phyloP scores from a whole-genome alignment of 2,797 vertebrate genomes.

The Gambelia wislizenii region DNA sequence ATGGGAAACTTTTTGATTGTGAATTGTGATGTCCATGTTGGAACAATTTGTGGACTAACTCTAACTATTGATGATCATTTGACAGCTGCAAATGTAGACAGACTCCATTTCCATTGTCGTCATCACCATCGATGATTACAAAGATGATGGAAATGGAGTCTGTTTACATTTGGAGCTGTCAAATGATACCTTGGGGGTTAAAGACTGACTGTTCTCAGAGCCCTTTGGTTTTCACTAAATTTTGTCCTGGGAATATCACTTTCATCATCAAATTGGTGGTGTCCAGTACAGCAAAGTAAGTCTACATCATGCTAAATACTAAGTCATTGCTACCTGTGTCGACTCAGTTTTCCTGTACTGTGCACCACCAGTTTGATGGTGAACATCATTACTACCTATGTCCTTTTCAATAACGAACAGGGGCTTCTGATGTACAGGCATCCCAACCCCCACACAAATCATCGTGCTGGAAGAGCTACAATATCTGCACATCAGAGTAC shows the following conservation, averaged over 20 bases:
- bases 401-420: background rate
- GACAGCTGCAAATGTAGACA: too few relatives aligned
- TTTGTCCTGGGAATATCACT: background rate
- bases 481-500: background rate
- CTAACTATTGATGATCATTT: too few relatives aligned
- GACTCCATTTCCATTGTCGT: too few relatives aligned
- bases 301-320: too few relatives aligned
- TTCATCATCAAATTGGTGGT: background rate
- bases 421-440: background rate
- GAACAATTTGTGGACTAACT: background rate
- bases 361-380: too few relatives aligned
- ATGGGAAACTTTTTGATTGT: background rate
- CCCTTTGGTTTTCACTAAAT: background rate
- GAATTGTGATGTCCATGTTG: background rate
- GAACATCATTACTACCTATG: background rate
- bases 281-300: background rate
- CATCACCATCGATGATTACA: too few relatives aligned
- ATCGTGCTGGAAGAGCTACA: background rate
- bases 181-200: background rate
- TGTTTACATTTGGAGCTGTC: background rate
- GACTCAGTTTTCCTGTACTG: too few relatives aligned
- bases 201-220: background rate
- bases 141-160: background rate
- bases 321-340: too few relatives aligned
- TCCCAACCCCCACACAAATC: background rate